Conservation (phyloP, 1,140 invertebrate species). For the Doryteuthis pealeii region DNA sequence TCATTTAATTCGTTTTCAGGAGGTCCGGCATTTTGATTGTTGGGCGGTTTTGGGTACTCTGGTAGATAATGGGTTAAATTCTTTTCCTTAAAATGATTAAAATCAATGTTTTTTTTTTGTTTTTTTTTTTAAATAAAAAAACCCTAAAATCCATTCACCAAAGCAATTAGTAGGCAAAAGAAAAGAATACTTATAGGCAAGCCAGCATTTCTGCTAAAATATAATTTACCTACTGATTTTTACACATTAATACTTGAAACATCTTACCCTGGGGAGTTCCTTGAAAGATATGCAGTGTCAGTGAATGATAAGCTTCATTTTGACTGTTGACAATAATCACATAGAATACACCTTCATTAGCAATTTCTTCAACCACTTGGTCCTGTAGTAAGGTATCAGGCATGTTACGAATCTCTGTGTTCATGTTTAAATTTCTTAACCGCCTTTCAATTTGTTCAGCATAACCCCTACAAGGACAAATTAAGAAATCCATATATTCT, state of each 20-base stretch:
- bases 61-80: too few relatives aligned
- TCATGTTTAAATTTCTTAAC: constrained; percentile 77
- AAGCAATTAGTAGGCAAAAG: too few relatives aligned
- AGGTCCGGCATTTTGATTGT: too few relatives aligned
- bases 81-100: too few relatives aligned
- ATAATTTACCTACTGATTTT: too few relatives aligned
- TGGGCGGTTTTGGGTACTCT: too few relatives aligned
- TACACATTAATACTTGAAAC: not conserved
- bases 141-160: too few relatives aligned
- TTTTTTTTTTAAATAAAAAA: too few relatives aligned
- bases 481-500: constrained; percentile 12
- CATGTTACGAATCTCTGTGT: constrained; percentile 79
- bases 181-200: too few relatives aligned
- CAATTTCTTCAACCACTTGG: constrained; percentile 84
- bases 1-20: too few relatives aligned
- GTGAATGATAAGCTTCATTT: constrained; percentile 81
- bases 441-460: constrained; percentile 84
- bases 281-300: constrained; percentile 89
- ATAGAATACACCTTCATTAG: constrained; percentile 80
- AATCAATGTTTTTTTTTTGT: too few relatives aligned
- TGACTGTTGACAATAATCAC: constrained; percentile 82
- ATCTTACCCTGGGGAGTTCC: constrained; percentile 81
- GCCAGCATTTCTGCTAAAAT: too few relatives aligned
- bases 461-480: constrained; percentile 71
- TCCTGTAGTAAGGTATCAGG: constrained; percentile 86